Base-by-base conservation (phyloP, 1,140 invertebrate genomes). In the Helicoverpa armigera region DNA sequence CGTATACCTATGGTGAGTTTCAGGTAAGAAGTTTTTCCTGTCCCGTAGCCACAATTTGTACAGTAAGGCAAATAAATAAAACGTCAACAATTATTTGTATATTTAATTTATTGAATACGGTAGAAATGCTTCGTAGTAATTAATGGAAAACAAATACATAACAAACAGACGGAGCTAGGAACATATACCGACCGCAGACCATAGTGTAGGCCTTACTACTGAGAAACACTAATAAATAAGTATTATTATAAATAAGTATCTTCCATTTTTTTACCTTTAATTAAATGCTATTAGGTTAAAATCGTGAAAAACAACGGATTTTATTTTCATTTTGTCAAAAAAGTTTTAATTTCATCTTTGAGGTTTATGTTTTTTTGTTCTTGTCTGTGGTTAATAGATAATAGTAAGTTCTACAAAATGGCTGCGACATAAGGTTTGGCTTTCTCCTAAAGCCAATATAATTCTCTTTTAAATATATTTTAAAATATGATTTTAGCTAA, bases 51-150 rank as follows among this genome's bases (percentile, higher is more conserved):
- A 67, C 31, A 14, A 13, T 13, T 53, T 23, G 18, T 18, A 53
- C 9, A 70, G 3, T 1, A n/a, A 54, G 23, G 31, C n/a, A 13
- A n/a, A 16, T 3, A 56, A 65, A 77, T n/a, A 53, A 53, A 54
- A 67, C 31, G 48, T 77, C 73, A 54, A 54, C 75, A 61, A 5
- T 76, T 88, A 91, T 93, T 94, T 94, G 93, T 94, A 94, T 94
- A 94, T 94, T 94, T 94, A 94, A 94, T 94, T 94, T 94, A 94
- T 94, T 94, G 93, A 94, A 92, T 94, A 94, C 91, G 92, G 93
- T 94, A 94, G 93, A 94, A 94, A 94, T 94, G 93, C 87, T 94
- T 93, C 91, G 90, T 94, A 92, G 91, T 92, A 88, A 88, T 89
- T 88, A 92, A 93, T 91, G 92, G 87, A 94, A 92, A 94, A 94